A percentile compares a stretch with the other conserved stretches of the same genome.
phyloP scores from a whole-genome alignment of 2,888 invertebrate genomes.

The Diaprepes abbreviatus region DNA sequence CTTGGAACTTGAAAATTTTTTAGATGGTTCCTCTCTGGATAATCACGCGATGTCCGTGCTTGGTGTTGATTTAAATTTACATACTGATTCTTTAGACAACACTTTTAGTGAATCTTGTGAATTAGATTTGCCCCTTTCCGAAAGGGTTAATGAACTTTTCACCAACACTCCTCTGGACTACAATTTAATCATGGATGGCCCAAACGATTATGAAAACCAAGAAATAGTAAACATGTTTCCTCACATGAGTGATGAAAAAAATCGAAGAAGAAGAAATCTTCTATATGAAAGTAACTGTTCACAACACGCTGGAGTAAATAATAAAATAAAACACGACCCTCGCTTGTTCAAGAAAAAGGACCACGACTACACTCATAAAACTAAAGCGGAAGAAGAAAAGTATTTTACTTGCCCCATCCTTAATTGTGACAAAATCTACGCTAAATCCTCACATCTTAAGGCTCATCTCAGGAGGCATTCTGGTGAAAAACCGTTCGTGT shows the following conservation, averaged over 20 bases:
- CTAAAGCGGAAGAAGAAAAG: constrained; percentile 65
- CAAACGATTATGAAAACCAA: constrained; percentile 43
- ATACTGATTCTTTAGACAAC: constrained; percentile 50
- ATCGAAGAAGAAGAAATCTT: constrained; percentile 63
- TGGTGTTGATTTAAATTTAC: constrained; percentile 60
- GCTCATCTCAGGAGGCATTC: constrained; percentile 89
- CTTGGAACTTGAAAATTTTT: constrained; percentile 38
- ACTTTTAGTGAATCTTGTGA: constrained; percentile 55
- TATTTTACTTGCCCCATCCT: constrained; percentile 79
- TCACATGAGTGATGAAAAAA: constrained; percentile 64
- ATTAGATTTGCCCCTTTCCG: constrained; percentile 54
- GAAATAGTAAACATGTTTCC: constrained; percentile 63
- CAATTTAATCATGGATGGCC: constrained; percentile 52
- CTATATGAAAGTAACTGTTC: constrained; percentile 63
- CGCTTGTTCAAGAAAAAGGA: constrained; percentile 49
- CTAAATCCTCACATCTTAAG: constrained; percentile 91
- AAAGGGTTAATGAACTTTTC: constrained; percentile 57
- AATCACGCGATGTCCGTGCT: constrained; percentile 57
- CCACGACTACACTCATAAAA: constrained; percentile 62
- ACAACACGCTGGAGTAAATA: constrained; percentile 45
- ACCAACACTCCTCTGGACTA: constrained; percentile 54
- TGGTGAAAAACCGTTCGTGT: constrained; percentile 75
- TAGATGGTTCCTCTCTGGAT: constrained; percentile 47
- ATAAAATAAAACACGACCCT: constrained; percentile 48
- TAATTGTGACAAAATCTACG: constrained; percentile 85